Base-by-base conservation (phyloP, 2,888 invertebrate species). In the Amorpha juglandis region DNA sequence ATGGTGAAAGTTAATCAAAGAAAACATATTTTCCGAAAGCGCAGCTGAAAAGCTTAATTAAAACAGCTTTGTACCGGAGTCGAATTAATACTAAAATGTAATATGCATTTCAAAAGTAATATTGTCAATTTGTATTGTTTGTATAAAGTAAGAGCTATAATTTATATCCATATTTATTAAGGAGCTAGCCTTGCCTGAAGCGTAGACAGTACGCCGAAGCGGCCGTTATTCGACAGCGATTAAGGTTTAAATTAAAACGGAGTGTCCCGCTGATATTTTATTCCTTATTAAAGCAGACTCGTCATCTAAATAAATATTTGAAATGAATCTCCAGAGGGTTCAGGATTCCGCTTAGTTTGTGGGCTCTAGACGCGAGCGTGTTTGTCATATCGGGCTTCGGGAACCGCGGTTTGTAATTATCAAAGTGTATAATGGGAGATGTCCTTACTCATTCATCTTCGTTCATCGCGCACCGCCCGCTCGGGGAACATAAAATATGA, bases 251-350 rank as follows among this genome's bases (percentile, higher is more conserved):
- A 81, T 83, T 82, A 70, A 78, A 83, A 80, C 75, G 74, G 72
- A 75, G 72, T 70, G 69, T 72, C 70, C 71, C 67, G 66, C 70
- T 75, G 70, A 79, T 83, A 82, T 85, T 86, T 83, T 83, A 86
- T 83, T 83, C 77, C 76, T 70, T 75, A 78, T 79, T 78, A 71
- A 82, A 79, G 79, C 77, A 77, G 75, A 76, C 80, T 77, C 75
- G 79, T 79, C 82, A 80, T 84, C 82, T 81, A 82, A 87, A 87
- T 83, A 86, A 84, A 87, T 84, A 84, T 88, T 84, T 82, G 78
- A 76, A 80, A 79, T 74, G 77, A 82, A 79, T 77, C 80, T 75
- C 75, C 73, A 67, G 74, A 70, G 74, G 71, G 69, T 75, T 76
- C 75, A 53, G 68, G 66, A 42, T 42, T 19, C 42, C 6, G 55